phyloP scores from a whole-genome alignment of 2,113 vertebrate genomes.

The Mola mola region DNA sequence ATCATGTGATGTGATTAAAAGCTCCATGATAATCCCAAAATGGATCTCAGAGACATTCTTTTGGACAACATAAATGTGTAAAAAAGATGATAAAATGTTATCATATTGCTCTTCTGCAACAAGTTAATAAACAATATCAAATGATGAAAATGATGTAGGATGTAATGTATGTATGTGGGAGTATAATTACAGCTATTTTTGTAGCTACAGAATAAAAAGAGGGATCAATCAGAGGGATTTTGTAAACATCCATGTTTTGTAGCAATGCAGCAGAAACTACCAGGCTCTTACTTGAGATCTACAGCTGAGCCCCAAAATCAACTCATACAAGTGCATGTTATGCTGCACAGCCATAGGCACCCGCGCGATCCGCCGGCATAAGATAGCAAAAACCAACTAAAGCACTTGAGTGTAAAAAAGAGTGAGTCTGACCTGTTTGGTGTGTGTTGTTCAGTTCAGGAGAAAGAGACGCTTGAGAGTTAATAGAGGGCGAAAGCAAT shows the following conservation, averaged over 20 bases:
- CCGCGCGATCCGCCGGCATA: constrained; percentile 17
- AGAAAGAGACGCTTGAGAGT: constrained; percentile 73
- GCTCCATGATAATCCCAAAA: neutral
- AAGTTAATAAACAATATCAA: too few relatives aligned
- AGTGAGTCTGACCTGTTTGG: constrained; percentile 80
- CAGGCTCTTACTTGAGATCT: too few relatives aligned
- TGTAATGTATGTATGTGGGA: too few relatives aligned
- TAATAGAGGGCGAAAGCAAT: constrained; percentile 64
- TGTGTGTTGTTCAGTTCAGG: constrained; percentile 73
- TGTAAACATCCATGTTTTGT: neutral
- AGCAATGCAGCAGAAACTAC: neutral
- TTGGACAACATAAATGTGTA: too few relatives aligned
- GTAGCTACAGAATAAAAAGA: too few relatives aligned
- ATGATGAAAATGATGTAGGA: too few relatives aligned
- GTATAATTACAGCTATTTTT: too few relatives aligned
- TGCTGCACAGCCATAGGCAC: constrained; percentile 12
- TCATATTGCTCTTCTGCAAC: too few relatives aligned
- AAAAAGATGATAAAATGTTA: too few relatives aligned
- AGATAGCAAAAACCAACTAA: constrained; percentile 31
- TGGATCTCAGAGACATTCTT: neutral
- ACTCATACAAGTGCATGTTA: constrained; percentile 19
- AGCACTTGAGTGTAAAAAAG: constrained; percentile 54
- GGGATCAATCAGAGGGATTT: too few relatives aligned
- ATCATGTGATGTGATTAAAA: neutral
- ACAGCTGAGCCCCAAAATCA: too few relatives aligned